Evolutionary conservation across 2,797 vertebrate genomes (phyloP), one percentile per base, ranked within the genome.

Genomic region (Spea hammondii): DNA sequence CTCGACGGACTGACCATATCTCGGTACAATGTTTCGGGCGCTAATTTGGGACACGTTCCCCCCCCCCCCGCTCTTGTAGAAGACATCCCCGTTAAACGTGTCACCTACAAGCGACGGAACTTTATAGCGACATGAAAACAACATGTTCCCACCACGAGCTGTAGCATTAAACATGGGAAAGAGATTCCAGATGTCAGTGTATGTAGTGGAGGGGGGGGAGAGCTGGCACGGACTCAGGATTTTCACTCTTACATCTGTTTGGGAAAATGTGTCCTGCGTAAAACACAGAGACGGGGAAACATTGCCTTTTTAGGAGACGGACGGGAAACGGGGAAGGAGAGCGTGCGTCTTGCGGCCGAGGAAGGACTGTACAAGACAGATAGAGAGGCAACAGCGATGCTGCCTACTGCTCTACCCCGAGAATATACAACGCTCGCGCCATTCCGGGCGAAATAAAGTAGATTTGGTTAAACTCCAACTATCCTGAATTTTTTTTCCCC

Each of bases 231-330:
- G 4, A 6, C 13, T 69, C 70, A 78, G 65, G 11, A 17, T 70
- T 74, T 57, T 14, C 7, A 4, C 55, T 73, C 32, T 74, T 77
- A 70, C 75, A 74, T 77, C 70, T 73, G 75, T 74, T 68, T 79
- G 55, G 69, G 66, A 78, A 70, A 45, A 50, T 59, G 62, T 6
- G 32, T 66, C 71, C 71, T 76, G 74, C 65, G 72, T 72, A 69
- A 50, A 62, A 60, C 14, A 47, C 64, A 59, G 70, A 46, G 17
- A 59, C 64, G 47, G 79, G 64, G 79, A 82, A 82, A 82, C 70
- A 77, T 77, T 69, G 68, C 79, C 80, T 79, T 79, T 57, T 82
- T 75, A 78, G 76, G 76, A 78, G 46, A 69, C 76, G 65, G 67
- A 72, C 12, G 59, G 74, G 69, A 67, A 65, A 59, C 17, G 13